These are phyloP conservation scores for Pseudonaja textilis DNA, from an alignment of 2,113 vertebrate species.

Conservation along the genomic window DNA sequence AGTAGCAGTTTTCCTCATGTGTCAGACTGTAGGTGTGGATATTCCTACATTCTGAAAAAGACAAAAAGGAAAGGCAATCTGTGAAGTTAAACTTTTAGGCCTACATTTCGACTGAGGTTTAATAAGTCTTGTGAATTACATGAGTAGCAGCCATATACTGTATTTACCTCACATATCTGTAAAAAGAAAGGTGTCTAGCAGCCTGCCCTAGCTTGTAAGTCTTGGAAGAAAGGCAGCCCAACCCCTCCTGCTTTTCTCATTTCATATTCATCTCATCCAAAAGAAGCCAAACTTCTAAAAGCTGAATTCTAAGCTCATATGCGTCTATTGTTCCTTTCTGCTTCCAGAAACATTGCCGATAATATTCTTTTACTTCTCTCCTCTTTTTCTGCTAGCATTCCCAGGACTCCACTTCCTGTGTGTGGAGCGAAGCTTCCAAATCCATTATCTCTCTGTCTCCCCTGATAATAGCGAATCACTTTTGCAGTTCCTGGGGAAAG, in stretches of 20 bases:
- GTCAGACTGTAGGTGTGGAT: not conserved
- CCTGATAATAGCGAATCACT: conserved; percentile 58
- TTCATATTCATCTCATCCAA: not conserved
- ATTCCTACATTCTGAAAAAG: not conserved
- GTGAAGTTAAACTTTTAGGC: not conserved
- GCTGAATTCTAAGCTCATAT: not conserved
- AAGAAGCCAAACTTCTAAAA: not conserved
- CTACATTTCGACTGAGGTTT: not conserved
- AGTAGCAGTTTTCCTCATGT: not conserved
- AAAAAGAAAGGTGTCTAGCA: not conserved
- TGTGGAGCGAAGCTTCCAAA: conserved; percentile 15
- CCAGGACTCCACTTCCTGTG: conserved; percentile 50
- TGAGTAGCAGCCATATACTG: not conserved
- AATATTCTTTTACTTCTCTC: conserved; percentile 6
- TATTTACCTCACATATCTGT: not conserved
- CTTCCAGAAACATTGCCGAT: conserved; percentile 26
- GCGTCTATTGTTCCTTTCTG: not conserved
- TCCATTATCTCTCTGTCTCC: conserved; percentile 43
- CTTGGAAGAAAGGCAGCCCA: not conserved
- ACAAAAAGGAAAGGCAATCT: not conserved
- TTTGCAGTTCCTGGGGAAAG: conserved; percentile 51
- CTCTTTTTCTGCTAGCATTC: conserved; percentile 28
- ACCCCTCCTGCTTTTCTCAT: not conserved
- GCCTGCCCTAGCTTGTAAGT: not conserved
- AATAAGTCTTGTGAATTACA: not conserved